phyloP scores from a whole-genome alignment of 2,797 vertebrate species.

The Synanceia verrucosa region DNA sequence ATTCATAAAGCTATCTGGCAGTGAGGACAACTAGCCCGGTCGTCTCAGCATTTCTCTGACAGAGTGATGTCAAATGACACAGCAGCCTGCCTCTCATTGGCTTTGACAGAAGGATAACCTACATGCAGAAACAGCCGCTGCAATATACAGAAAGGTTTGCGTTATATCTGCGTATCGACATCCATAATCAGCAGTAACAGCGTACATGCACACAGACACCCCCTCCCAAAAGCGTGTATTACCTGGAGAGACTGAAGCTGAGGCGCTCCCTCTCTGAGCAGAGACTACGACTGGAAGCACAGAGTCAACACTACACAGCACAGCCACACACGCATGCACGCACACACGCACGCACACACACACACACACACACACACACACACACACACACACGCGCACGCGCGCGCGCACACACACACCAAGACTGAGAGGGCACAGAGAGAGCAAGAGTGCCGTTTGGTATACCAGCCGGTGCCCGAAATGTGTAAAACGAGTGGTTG shows the following conservation, averaged over 20 bases:
- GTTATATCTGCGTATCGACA: neutral
- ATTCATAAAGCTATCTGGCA: slow-evolving; percentile 12
- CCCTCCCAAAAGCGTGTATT: slow-evolving; percentile 40
- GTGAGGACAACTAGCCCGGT: slow-evolving; percentile 33
- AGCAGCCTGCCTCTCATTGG: slow-evolving; percentile 2
- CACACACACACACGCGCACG: slow-evolving; percentile 17
- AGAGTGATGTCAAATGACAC: slow-evolving; percentile 49
- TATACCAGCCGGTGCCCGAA: slow-evolving; percentile 73
- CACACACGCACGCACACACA: slow-evolving; percentile 4
- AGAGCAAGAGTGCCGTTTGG: slow-evolving; percentile 61
- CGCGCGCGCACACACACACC: slow-evolving; percentile 19
- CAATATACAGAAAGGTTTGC: neutral
- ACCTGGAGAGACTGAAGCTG: slow-evolving; percentile 59
- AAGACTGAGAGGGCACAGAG: slow-evolving; percentile 49
- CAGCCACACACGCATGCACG: slow-evolving; percentile 9
- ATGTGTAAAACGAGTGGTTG: slow-evolving; percentile 82
- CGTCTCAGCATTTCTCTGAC: slow-evolving; percentile 53
- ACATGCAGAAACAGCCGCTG: slow-evolving; percentile 10
- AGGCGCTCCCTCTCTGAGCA: slow-evolving; percentile 50
- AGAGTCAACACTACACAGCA: slow-evolving; percentile 40
- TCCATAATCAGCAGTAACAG: neutral
- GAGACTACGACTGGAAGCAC: slow-evolving; percentile 62
- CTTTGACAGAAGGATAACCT: slow-evolving; percentile 25
- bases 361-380: slow-evolving; percentile 11
- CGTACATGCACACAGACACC: neutral